Evolutionary conservation across 2,797 vertebrate genomes (phyloP).

Genomic region (Zalophus californianus): DNA sequence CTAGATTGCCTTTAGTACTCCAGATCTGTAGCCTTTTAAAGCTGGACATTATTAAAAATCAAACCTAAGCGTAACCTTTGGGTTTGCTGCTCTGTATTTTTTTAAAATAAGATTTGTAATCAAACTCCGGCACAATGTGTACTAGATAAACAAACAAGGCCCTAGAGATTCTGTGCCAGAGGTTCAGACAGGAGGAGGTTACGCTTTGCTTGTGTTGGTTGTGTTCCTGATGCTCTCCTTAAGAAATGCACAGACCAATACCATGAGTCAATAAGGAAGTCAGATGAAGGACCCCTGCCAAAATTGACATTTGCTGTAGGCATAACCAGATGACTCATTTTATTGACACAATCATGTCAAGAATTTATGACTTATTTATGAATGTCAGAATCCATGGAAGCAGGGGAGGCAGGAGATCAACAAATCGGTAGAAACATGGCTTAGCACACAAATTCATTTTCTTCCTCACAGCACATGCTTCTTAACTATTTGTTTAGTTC

Average conservation of each 20-base stretch:
- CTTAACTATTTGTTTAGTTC: not conserved
- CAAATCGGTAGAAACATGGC: not conserved
- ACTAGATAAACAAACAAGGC: not conserved
- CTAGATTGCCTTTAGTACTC: not conserved
- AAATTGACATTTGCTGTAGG: not conserved
- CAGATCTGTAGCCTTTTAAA: not conserved
- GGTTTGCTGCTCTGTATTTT: not conserved
- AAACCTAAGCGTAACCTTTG: not conserved
- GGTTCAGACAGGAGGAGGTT: not conserved
- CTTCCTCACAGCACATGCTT: not conserved
- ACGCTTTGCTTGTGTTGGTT: not conserved
- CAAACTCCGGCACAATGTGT: not conserved
- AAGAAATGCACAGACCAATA: not conserved
- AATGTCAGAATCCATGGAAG: not conserved
- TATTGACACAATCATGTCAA: not conserved
- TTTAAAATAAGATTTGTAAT: not conserved
- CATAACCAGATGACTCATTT: not conserved
- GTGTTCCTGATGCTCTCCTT: not conserved
- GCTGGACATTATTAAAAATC: not conserved
- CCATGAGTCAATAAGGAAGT: not conserved
- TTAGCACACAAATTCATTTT: not conserved
- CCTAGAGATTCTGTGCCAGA: not conserved
- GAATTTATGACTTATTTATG: not conserved
- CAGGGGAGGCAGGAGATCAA: not conserved
- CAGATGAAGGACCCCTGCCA: not conserved